A percentile compares a stretch with the other conserved stretches of the same genome.
phyloP scores from a whole-genome alignment of 2,113 vertebrate genomes.

The Mastomys natalensis region DNA sequence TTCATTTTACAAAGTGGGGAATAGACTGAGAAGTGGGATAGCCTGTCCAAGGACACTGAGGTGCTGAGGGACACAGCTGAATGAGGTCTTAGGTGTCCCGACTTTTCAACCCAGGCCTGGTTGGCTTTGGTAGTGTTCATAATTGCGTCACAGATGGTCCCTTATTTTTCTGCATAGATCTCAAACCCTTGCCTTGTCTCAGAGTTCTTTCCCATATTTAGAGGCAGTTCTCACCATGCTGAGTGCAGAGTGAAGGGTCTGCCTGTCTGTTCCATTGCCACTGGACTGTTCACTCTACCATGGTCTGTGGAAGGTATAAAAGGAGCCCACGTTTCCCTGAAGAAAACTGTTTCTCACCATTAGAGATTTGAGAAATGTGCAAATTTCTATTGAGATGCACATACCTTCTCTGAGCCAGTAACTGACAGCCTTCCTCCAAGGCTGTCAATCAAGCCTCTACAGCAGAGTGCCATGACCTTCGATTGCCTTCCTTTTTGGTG shows the following conservation, averaged over 20 bases:
- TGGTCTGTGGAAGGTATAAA: not conserved
- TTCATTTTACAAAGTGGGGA: not conserved
- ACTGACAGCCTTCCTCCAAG: conserved; percentile 68
- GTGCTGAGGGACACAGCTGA: not conserved
- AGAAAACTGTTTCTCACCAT: conserved; percentile 8
- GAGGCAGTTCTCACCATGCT: not conserved
- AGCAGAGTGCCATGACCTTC: conserved; percentile 7
- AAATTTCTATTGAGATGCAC: conserved; percentile 26
- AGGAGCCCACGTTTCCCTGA: not conserved
- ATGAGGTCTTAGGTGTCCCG: too few species aligned
- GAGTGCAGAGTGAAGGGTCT: not conserved
- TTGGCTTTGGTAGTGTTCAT: not conserved
- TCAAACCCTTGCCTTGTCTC: not conserved
- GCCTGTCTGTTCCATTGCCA: not conserved
- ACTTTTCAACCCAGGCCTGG: not conserved
- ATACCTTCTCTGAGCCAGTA: conserved; percentile 39
- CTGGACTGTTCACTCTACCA: not conserved
- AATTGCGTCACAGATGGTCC: not conserved
- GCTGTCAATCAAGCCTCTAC: conserved; percentile 50
- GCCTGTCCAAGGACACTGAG: not conserved
- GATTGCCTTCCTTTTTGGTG: not conserved
- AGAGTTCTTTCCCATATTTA: not conserved
- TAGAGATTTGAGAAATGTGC: conserved; percentile 12
- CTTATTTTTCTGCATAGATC: not conserved
- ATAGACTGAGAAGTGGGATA: not conserved